Conservation (phyloP, 2,888 invertebrate species). For the Ectemnius continuus region DNA sequence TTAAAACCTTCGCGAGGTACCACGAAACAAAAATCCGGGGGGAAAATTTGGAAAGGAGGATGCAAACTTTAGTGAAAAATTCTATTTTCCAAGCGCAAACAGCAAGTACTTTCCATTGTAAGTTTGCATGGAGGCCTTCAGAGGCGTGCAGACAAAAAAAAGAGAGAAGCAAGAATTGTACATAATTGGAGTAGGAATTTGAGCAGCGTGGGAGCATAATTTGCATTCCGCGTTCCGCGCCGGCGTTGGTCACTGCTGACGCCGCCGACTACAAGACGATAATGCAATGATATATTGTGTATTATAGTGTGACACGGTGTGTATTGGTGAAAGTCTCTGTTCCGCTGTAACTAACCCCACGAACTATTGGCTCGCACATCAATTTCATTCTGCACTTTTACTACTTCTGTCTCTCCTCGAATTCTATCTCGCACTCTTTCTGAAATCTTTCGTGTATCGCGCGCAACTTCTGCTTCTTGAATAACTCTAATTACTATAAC, state of each 20-base stretch:
- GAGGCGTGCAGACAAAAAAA: too few relatives aligned
- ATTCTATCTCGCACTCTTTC: background rate
- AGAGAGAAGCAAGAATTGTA: conserved; percentile 16
- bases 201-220: conserved; percentile 16
- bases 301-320: conserved; percentile 76
- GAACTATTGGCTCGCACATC: conserved; percentile 50
- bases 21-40: background rate
- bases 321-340: conserved; percentile 71
- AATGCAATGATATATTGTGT: conserved; percentile 71
- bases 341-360: conserved; percentile 66
- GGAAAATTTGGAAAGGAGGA: background rate
- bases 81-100: background rate
- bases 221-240: background rate
- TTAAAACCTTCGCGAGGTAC: background rate
- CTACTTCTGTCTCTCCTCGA: background rate
- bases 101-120: conserved; percentile 40
- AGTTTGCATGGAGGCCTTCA: background rate
- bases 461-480: too few relatives aligned
- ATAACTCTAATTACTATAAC: too few relatives aligned
- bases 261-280: conserved; percentile 67
- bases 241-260: background rate
- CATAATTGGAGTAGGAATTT: conserved; percentile 18
- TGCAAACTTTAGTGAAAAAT: background rate
- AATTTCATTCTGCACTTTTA: conserved; percentile 12
- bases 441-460: too few relatives aligned